Base-by-base conservation (phyloP, 2,113 vertebrate genomes). In the Xenopus laevis region DNA sequence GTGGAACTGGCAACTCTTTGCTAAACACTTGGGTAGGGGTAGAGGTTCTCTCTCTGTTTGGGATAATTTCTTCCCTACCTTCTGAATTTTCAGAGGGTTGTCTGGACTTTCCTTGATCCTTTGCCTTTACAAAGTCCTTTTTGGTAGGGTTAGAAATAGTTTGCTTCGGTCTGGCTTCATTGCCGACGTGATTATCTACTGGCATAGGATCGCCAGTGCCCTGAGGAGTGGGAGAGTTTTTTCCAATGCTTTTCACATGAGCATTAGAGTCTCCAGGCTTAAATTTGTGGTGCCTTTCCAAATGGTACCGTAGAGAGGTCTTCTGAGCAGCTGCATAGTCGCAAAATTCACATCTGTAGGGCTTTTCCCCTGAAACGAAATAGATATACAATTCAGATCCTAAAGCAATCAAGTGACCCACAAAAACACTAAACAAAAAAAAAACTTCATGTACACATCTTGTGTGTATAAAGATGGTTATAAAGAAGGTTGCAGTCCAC, bases 301-400 rank as follows among this genome's bases (percentile, higher is more conserved):
- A 80, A 78, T 99, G 97, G 71, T 98, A 99, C 50, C 96, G 91
- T 76, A 99, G 84, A 1, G 97, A 98, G 0, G 97, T 99, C 80
- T 98, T 98, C 89, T 99, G 97, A 30, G 97, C 96, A 7, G 95
- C 96, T 13, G 96, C 95, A 2, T 99, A 99, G 68, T 96, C 93
- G 79, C 97, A 99, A 82, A 96, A 95, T 79, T 91, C 90, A 89
- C 97, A 99, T 91, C 96, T 96, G 81, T 93, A 98, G 0, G 97
- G 97, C 83, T 99, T 99, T 82, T 99, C 97, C 86, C 97, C 97
- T 99, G 81, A 55, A 55, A 55, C 20, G 92, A 86, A 81, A 55
- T 4, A 1, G 17, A 55, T 12, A 50, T 50, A 3, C 10, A 9
- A 13, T 50, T 50, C 33, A 40, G 33, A 40, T 40, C 33, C 33